Conservation (phyloP, 53 echinoderm and acorn worm genomes). For the Actinopyga echinites region DNA sequence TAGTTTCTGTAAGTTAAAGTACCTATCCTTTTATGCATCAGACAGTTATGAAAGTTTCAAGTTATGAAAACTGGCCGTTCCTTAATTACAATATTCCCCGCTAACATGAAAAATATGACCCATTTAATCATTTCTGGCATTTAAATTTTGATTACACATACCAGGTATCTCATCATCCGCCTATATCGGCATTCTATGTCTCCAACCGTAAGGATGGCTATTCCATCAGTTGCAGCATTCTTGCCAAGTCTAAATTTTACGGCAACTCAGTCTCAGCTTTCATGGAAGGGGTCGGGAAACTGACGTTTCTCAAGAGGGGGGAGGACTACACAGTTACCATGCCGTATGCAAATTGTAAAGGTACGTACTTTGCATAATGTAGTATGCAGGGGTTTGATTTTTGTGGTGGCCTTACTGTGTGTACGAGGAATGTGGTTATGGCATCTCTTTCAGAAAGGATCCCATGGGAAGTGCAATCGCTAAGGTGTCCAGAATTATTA, state of each 20-base stretch:
- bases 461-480: too few relatives aligned
- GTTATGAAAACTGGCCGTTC: too few relatives aligned
- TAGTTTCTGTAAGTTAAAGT: too few relatives aligned
- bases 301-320: constrained; percentile 75
- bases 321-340: constrained; percentile 92
- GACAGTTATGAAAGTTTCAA: too few relatives aligned
- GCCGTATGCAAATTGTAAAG: constrained; percentile 98
- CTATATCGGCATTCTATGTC: constrained; percentile 88
- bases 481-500: too few relatives aligned
- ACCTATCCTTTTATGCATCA: too few relatives aligned
- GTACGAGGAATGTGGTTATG: too few relatives aligned
- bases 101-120: not conserved
- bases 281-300: constrained; percentile 86
- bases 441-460: too few relatives aligned
- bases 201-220: constrained; percentile 93
- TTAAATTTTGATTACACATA: not conserved
- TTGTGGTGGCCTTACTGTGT: too few relatives aligned
- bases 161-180: constrained; percentile 97
- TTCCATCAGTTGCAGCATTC: constrained; percentile 86
- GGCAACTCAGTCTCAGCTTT: constrained; percentile 90
- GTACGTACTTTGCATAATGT: constrained; percentile 31
- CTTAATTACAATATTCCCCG: too few relatives aligned
- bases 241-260: constrained; percentile 93
- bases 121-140: too few relatives aligned
- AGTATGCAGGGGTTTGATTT: too few relatives aligned